phyloP scores from a whole-genome alignment of 2,888 invertebrate species.

The Lasioglossum leucozonium region DNA sequence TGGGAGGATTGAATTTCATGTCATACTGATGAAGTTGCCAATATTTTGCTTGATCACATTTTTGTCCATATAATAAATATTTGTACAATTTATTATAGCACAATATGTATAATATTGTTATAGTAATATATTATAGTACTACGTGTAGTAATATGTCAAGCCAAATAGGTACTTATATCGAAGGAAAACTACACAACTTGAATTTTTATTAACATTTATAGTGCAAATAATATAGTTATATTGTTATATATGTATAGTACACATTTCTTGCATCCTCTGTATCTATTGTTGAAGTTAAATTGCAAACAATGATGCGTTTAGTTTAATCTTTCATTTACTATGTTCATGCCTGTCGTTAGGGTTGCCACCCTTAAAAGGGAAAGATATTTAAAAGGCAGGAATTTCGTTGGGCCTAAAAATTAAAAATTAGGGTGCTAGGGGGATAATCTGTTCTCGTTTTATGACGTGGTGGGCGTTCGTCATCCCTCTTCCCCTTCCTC shows the following conservation, averaged over 20 bases:
- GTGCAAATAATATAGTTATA: too few species aligned
- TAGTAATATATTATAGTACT: neutral
- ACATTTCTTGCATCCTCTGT: neutral
- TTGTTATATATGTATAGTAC: too few species aligned
- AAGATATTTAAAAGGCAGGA: neutral
- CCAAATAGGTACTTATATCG: too few species aligned
- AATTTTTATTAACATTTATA: too few species aligned
- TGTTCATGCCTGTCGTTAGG: neutral
- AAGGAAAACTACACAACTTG: too few species aligned
- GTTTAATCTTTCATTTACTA: neutral
- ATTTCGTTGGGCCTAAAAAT: constrained; percentile 14
- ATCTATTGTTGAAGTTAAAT: neutral
- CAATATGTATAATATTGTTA: neutral
- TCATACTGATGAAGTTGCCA: neutral
- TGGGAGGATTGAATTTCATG: neutral
- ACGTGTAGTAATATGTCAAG: neutral
- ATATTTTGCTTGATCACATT: constrained; percentile 5
- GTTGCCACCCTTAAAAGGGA: neutral
- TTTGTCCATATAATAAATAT: neutral
- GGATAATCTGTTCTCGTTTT: constrained; percentile 24
- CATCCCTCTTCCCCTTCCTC: constrained; percentile 27
- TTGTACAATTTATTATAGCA: neutral
- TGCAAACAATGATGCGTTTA: too few species aligned
- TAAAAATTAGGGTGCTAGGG: constrained; percentile 17
- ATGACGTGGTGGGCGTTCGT: constrained; percentile 20